Conservation (phyloP, 1,140 invertebrate species). For the Musca domestica region DNA sequence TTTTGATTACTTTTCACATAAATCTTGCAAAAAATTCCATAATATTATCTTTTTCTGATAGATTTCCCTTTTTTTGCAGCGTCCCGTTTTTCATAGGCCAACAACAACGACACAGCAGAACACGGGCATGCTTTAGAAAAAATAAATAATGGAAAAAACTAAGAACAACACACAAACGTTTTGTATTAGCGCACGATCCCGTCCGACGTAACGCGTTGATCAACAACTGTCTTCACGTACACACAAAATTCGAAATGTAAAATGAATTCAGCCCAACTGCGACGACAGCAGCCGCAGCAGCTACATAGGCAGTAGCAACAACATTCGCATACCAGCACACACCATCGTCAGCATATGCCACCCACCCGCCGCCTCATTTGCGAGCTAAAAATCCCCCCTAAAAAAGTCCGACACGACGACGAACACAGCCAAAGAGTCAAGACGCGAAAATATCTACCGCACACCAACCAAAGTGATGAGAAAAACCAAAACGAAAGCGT, state of each 20-base stretch:
- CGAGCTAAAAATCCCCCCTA: no score
- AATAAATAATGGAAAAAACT: not conserved
- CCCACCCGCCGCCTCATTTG: no score
- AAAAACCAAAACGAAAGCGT: no score
- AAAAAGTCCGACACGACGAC: no score
- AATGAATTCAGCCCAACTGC: no score
- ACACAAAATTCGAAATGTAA: slow-evolving; percentile 3
- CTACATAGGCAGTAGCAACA: no score
- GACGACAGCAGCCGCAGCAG: no score
- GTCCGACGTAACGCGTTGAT: slow-evolving; percentile 14
- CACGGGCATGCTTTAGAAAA: slow-evolving; percentile 7
- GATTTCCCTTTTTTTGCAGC: not conserved
- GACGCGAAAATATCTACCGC: no score
- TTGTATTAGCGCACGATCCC: not conserved
- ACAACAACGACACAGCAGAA: not conserved
- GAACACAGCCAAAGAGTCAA: no score
- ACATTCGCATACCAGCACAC: no score
- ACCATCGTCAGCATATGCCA: no score
- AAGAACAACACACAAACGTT: not conserved
- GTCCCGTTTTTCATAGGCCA: not conserved
- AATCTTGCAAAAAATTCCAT: slow-evolving; percentile 1
- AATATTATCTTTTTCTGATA: not conserved
- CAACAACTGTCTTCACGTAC: slow-evolving; percentile 19
- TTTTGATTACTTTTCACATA: slow-evolving; percentile 5
- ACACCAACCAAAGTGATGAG: no score